These are phyloP conservation scores for Limenitis arthemis DNA, from an alignment of 2,888 invertebrate genomes.

Conservation along the genomic window DNA sequence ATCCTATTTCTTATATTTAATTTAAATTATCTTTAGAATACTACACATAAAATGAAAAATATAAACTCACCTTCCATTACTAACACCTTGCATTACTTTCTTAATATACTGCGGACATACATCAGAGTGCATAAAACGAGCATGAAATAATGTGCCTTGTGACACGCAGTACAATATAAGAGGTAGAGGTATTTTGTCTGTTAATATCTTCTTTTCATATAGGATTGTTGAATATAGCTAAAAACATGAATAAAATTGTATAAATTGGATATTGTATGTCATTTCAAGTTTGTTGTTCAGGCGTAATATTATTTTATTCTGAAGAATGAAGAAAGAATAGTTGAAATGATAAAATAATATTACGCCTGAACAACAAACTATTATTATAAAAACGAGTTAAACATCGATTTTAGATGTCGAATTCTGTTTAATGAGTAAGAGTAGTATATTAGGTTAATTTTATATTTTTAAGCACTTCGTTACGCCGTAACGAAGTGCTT, in stretches of 20 bases:
- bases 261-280: neutral
- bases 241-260: slow-evolving; percentile 3
- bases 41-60: neutral
- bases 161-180: slow-evolving; percentile 62
- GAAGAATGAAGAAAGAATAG: too few species aligned
- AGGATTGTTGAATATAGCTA: slow-evolving; percentile 59
- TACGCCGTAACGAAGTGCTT: slow-evolving; percentile 44
- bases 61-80: slow-evolving; percentile 54
- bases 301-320: too few species aligned
- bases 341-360: too few species aligned
- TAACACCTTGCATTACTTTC: slow-evolving; percentile 55
- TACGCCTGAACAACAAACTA: too few species aligned
- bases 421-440: too few species aligned
- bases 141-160: slow-evolving; percentile 62
- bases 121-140: slow-evolving; percentile 56
- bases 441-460: too few species aligned
- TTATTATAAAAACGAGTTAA: too few species aligned
- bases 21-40: too few species aligned
- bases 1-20: too few species aligned
- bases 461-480: too few species aligned
- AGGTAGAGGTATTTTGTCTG: slow-evolving; percentile 50
- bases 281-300: too few species aligned
- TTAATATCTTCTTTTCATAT: slow-evolving; percentile 59
- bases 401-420: too few species aligned
- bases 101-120: slow-evolving; percentile 63